Conservation (phyloP, 53 echinoderm and acorn worm genomes). For the Patiria pectinifera region DNA sequence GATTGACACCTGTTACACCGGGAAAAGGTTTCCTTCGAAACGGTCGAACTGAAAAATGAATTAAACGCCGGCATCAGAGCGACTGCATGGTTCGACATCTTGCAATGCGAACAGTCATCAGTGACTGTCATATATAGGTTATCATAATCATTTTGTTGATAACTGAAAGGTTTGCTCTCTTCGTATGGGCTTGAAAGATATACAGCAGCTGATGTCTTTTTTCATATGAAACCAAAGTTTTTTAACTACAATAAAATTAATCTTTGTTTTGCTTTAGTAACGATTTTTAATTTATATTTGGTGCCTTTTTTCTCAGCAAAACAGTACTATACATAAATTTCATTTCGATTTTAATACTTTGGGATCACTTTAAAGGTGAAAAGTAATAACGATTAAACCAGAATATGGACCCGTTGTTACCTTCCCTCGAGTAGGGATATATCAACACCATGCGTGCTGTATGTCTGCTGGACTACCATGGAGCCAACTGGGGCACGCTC, state of each 20-base stretch:
- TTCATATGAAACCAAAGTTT: no score
- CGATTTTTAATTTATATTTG: no score
- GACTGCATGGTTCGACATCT: neutral
- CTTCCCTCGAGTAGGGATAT: neutral
- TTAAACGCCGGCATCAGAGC: neutral
- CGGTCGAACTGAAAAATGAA: neutral
- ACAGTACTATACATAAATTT: no score
- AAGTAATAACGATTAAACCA: no score
- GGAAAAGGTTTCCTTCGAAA: conserved; percentile 19
- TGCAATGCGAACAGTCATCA: neutral
- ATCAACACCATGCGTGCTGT: neutral
- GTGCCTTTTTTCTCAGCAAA: no score
- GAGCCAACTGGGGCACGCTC: neutral
- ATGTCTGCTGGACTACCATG: neutral
- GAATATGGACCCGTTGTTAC: neutral
- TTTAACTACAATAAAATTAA: no score
- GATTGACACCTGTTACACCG: conserved; percentile 80
- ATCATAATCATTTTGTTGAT: neutral
- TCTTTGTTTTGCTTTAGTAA: no score
- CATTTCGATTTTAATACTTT: no score
- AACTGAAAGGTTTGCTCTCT: neutral
- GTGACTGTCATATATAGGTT: neutral
- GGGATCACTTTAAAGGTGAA: no score
- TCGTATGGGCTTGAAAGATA: no score
- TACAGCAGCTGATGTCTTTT: no score